Evolutionary conservation across 1,140 invertebrate genomes (phyloP), one percentile per base, ranked within the genome.

Genomic region (Calliopsis andreniformis): DNA sequence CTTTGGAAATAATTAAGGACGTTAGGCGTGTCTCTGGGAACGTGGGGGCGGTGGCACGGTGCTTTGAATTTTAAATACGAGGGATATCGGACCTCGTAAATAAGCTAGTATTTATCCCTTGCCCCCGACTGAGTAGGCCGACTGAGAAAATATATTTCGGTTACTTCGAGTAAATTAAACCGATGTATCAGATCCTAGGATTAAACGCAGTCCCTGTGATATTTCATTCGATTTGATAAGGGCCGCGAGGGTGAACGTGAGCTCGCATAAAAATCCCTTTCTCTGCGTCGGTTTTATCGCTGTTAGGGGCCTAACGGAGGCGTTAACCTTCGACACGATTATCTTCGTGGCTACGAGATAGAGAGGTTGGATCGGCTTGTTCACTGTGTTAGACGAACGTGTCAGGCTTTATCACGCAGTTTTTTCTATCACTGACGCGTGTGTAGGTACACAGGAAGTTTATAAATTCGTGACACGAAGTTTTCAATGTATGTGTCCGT

Each of bases 41-140:
- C 63, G 30, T 18, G 10, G 43, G n/a, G 43, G 35, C 42, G 20
- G 35, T 10, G 47, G 32, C 42, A 32, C 25, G 62, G 14, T 42
- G 35, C 53, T 82, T 81, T 82, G 80, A 80, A 82, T 82, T 82
- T 82, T 81, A 82, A 82, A 82, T 82, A 42, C 23, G 16, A 25
- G 10, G 10, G 53, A 58, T 82, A 82, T 81, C 80, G 73, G 64
- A 12, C 10, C 8, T 39, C 73, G 18, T 82, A 82, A 82, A 82
- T 82, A 81, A 82, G 43, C n/a, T 28, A 62, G 59, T 64, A 80
- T 69, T 58, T 58, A 69, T 70, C 63, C 35, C 8, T 2, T 25
- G 42, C 43, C 28, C 25, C n/a, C 16, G n/a, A 12, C 23, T 6
- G 43, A 18, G 42, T 6, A 43, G n/a, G 18, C 51, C 32, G 39